Evolutionary conservation across 2,797 vertebrate species (phyloP).

Genomic region (Podargus strigoides): DNA sequence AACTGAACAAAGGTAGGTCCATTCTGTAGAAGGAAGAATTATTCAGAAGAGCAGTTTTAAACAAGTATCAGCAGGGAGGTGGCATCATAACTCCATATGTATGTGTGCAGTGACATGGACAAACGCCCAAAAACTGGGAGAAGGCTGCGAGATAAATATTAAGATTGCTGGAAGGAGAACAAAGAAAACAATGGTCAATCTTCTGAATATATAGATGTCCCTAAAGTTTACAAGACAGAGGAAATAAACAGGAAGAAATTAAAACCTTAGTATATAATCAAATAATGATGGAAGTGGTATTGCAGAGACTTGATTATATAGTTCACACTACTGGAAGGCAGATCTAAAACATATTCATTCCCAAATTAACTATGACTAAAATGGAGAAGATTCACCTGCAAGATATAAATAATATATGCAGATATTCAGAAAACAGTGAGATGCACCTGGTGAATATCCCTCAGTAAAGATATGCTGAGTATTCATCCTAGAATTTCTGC

Average conservation of each 20-base stretch:
- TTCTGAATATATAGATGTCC: not conserved
- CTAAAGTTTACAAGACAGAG: not conserved
- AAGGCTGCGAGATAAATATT: not conserved
- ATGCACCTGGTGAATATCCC: not conserved
- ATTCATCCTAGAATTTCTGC: not conserved
- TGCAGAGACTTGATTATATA: not conserved
- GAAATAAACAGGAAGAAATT: constrained; percentile 15
- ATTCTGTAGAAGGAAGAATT: not conserved
- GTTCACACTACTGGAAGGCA: not conserved
- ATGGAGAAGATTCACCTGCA: not conserved
- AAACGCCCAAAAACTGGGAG: not conserved
- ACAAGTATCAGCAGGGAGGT: not conserved
- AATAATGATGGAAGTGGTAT: not conserved
- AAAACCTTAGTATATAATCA: not conserved
- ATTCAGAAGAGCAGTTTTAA: not conserved
- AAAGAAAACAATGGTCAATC: not conserved
- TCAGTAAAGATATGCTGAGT: not conserved
- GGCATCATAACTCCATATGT: not conserved
- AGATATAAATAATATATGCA: not conserved
- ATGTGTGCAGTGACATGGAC: not conserved
- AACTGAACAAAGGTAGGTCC: not conserved
- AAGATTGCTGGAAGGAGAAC: not conserved
- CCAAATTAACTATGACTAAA: not conserved
- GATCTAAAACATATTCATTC: not conserved
- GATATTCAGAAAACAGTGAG: not conserved